Base-by-base conservation (phyloP, 2,113 vertebrate species). In the Psittacara wagleri region DNA sequence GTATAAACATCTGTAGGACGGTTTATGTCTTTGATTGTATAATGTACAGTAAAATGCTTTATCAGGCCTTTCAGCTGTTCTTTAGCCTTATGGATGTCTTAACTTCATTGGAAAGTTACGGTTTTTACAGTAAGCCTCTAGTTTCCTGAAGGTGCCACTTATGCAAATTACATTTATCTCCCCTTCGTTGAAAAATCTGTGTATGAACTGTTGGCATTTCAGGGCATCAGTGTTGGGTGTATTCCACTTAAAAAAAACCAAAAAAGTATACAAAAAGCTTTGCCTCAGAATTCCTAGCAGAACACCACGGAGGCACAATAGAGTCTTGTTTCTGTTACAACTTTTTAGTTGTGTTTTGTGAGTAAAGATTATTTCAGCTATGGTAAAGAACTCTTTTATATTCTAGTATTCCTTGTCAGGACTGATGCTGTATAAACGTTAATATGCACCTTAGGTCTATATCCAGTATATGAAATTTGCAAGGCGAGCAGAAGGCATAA, bases 401-500 rank as follows among this genome's bases (percentile, higher is more conserved):
- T 31, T 35, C 29, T 46, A 31, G 31, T 61, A 4, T 33, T 86
- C 55, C 57, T 73, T 19, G 44, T 67, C 80, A 84, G 62, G 61
- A 51, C 69, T 94, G 95, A 54, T 77, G 46, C 52, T 86, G 24
- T 57, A 18, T 68, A 75, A 52, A 61, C 62, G 19, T 85, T 68
- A 15, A 79, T 79, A 6, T 81, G 63, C 84, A 69, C 70, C 25
- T 22, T 67, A 99, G 99, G 99, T 99, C 91, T 99, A 99, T 96
- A 99, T 99, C 95, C 99, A 99, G 69, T 99, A 99, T 91, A 99
- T 99, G 99, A 99, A 99, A 97, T 99, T 99, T 95, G 99, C 99
- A 70, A 98, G 99, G 95, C 98, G 99, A 97, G 99, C 99, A 31
- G 99, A 99, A 98, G 99, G 99, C 77, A 99, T 99, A 94, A 99